A percentile compares a stretch with the other conserved stretches of the same genome.
Evolutionary conservation across 2,888 invertebrate genomes (phyloP).

Genomic region (Carterocephalus palaemon): DNA sequence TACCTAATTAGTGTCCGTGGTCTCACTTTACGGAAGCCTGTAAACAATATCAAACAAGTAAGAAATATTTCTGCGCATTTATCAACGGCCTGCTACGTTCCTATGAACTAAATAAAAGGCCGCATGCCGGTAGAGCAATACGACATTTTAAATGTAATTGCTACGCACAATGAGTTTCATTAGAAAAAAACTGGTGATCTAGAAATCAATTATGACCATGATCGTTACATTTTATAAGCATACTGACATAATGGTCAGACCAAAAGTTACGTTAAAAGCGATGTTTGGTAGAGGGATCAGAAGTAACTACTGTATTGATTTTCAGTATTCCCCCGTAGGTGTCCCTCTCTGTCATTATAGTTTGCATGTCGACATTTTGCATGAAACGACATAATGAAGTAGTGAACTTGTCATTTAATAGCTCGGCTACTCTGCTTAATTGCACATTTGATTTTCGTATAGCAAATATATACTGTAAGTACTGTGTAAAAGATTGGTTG

Average conservation of each 20-base stretch:
- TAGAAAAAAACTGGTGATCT: too few relatives aligned
- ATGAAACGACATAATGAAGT: neutral
- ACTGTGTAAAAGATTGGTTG: too few relatives aligned
- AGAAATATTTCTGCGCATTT: constrained; percentile 1
- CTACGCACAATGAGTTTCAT: too few relatives aligned
- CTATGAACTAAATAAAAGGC: neutral
- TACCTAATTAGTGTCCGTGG: neutral
- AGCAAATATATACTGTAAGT: too few relatives aligned
- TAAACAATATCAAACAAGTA: constrained; percentile 1
- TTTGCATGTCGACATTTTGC: neutral
- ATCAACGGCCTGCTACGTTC: neutral
- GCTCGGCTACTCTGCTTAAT: neutral
- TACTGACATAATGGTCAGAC: too few relatives aligned
- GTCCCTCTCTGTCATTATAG: neutral
- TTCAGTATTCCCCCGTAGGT: neutral
- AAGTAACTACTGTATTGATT: neutral
- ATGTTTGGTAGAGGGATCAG: neutral
- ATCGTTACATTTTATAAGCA: too few relatives aligned
- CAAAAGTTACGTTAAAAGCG: too few relatives aligned
- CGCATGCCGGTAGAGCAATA: neutral
- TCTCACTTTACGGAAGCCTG: constrained; percentile 1
- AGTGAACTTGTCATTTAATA: neutral
- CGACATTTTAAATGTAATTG: neutral
- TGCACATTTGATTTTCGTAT: neutral
- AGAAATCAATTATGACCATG: too few relatives aligned